phyloP scores from a whole-genome alignment of 2,113 vertebrate genomes.

The Guaruba guarouba region DNA sequence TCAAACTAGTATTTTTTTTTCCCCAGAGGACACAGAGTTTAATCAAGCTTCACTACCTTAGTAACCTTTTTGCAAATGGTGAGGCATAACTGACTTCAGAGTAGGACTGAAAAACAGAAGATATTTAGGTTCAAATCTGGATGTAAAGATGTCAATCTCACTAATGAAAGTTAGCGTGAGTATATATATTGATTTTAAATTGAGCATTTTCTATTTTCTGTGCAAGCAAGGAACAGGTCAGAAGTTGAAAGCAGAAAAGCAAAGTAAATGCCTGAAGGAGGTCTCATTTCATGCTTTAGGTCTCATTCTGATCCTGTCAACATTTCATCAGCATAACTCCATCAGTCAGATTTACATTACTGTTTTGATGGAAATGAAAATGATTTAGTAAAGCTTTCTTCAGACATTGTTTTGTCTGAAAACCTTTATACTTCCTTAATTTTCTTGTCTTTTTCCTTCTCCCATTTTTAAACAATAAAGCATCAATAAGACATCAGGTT shows the following conservation, averaged over 20 bases:
- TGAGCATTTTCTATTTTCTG: slow-evolving; percentile 17
- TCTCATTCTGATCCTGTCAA: slow-evolving; percentile 16
- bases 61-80: slow-evolving; percentile 23
- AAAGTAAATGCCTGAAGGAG: slow-evolving; percentile 1
- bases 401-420: neutral
- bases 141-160: slow-evolving; percentile 2
- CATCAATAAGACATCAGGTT: slow-evolving; percentile 6
- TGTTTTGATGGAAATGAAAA: neutral
- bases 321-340: neutral
- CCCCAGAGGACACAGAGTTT: neutral
- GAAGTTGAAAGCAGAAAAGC: slow-evolving; percentile 11
- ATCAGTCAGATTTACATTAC: neutral
- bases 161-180: neutral
- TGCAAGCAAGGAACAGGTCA: neutral
- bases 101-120: neutral
- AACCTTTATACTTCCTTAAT: neutral
- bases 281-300: neutral
- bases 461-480: slow-evolving; percentile 24
- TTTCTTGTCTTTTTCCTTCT: neutral
- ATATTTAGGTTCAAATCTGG: neutral
- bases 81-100: neutral
- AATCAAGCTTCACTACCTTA: slow-evolving; percentile 28
- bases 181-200: slow-evolving; percentile 38
- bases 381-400: slow-evolving; percentile 6
- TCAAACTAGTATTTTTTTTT: neutral